Conservation (phyloP, 2,797 vertebrate genomes). For the Nyctibius grandis region DNA sequence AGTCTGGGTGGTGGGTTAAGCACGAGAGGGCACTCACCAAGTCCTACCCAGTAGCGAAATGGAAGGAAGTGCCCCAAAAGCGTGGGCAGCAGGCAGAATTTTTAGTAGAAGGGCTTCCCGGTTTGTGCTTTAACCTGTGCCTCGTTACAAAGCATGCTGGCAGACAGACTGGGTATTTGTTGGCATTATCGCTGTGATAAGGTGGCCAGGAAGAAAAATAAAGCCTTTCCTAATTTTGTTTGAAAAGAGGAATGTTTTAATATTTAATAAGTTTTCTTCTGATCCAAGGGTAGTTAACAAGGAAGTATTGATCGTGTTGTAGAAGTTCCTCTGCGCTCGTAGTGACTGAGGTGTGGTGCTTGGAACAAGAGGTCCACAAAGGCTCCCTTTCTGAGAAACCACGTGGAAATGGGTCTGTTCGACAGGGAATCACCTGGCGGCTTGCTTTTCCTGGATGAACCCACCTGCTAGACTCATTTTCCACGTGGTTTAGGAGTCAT, state of each 20-base stretch:
- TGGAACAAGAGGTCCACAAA: not conserved
- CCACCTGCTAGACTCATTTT: not conserved
- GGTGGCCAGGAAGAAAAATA: not conserved
- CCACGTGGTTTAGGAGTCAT: not conserved
- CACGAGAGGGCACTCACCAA: not conserved
- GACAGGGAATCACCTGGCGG: not conserved
- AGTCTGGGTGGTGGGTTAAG: not conserved
- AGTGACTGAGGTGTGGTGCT: not conserved
- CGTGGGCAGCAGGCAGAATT: not conserved
- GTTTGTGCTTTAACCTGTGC: too few relatives aligned
- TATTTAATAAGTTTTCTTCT: not conserved
- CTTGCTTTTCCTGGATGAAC: not conserved
- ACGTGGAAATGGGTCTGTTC: not conserved
- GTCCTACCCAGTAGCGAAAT: not conserved
- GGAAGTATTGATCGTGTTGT: not conserved
- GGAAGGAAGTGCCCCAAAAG: not conserved
- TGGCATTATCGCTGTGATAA: not conserved
- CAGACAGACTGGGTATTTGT: not conserved
- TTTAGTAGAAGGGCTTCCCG: not conserved
- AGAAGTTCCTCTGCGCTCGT: not conserved
- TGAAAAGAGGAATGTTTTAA: not conserved
- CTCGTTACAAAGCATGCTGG: fast-evolving
- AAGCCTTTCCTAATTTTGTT: not conserved
- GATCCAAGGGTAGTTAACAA: not conserved
- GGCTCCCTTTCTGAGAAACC: not conserved